phyloP scores from a whole-genome alignment of 2,888 invertebrate genomes.

The Andrena praecox region DNA sequence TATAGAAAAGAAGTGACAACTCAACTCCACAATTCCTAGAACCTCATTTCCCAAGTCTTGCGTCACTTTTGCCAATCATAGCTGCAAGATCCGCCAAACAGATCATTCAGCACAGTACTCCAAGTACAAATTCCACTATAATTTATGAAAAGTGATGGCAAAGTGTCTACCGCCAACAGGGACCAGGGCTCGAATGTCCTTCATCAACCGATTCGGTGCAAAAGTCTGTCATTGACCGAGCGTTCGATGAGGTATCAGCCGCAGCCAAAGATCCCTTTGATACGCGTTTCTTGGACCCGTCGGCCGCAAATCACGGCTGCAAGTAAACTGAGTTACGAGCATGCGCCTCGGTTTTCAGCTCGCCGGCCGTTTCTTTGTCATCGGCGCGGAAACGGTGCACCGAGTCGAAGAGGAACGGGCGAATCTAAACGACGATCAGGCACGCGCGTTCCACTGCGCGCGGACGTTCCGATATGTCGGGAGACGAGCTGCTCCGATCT shows the following conservation, averaged over 20 bases:
- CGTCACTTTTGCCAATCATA: no score
- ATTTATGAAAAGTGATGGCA: no score
- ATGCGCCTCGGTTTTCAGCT: conserved; percentile 44
- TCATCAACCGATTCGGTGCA: neutral
- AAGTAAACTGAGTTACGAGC: conserved; percentile 73
- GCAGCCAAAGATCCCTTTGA: conserved; percentile 39
- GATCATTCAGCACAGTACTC: neutral
- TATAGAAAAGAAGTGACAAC: no score
- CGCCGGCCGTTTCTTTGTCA: conserved; percentile 66
- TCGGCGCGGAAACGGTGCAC: conserved; percentile 61
- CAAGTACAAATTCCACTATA: no score
- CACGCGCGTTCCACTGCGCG: conserved; percentile 70
- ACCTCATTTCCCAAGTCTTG: no score
- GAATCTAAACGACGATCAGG: conserved; percentile 73
- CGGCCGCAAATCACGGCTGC: conserved; percentile 67
- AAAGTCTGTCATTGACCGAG: conserved; percentile 8
- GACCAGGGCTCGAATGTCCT: neutral
- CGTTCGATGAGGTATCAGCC: conserved; percentile 33
- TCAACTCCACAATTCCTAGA: no score
- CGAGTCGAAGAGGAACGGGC: conserved; percentile 49
- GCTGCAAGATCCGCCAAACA: no score
- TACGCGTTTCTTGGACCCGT: conserved; percentile 45
- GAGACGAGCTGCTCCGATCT: conserved; percentile 56
- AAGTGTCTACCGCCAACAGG: neutral
- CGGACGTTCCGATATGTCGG: conserved; percentile 70